A percentile compares a stretch with the other conserved stretches of the same genome.
Conservation (phyloP, 2,113 vertebrate genomes). For the Pelvicachromis taeniatus region DNA sequence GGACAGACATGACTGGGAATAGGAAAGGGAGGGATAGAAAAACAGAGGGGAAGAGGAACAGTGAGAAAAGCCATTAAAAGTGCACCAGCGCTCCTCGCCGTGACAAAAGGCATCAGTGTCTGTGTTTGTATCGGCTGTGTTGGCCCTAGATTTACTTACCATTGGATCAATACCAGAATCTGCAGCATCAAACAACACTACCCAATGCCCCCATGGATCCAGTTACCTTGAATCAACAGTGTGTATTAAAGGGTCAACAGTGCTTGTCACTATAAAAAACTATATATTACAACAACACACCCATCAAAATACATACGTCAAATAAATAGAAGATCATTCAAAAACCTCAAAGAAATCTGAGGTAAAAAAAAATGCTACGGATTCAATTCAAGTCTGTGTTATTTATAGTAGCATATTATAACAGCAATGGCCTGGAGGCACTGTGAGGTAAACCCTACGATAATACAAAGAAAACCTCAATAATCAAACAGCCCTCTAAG, state of each 20-base stretch:
- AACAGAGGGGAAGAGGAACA: no score
- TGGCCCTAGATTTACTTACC: no score
- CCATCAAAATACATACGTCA: not conserved
- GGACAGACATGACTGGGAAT: no score
- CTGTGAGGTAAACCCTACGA: not conserved
- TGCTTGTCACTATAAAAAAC: not conserved
- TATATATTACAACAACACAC: not conserved
- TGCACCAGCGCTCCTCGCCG: no score
- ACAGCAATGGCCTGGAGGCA: not conserved
- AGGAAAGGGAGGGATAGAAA: no score
- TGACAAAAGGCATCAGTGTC: no score
- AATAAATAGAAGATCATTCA: not conserved
- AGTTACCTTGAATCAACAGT: not conserved
- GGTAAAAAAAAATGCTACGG: not conserved
- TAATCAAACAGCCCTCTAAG: not conserved
- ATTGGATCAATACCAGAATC: no score
- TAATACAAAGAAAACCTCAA: not conserved
- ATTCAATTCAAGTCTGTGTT: not conserved
- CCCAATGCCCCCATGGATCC: not conserved
- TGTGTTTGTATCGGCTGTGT: no score
- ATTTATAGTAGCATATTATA: not conserved
- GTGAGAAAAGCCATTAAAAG: no score
- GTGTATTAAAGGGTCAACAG: not conserved
- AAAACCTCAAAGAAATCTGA: not conserved
- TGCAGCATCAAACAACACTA: not conserved